Evolutionary conservation across 2,113 vertebrate genomes (phyloP), one percentile per base, ranked within the genome.

Genomic region (Ascaphus truei): DNA sequence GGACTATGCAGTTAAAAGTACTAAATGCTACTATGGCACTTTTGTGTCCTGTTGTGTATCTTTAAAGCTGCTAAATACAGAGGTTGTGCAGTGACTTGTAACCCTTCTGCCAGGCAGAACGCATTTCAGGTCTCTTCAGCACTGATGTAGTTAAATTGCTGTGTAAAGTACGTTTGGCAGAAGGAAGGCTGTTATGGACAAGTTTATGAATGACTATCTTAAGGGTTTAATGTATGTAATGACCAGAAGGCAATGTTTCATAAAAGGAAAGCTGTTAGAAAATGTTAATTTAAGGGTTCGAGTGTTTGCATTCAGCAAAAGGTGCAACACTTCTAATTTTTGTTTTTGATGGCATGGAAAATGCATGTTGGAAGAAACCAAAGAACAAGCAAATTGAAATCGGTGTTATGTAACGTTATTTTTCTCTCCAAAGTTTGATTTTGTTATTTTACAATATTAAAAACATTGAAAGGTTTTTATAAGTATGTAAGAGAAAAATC

Each of bases 21-120:
- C 30, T 51, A 34, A 48, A 23, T 58, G 13, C 23, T 52, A 29
- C 22, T 16, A 13, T 22, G 10, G 23, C 5, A 15, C 15, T 34
- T 2, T 7, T 41, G 22, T 23, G 57, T 75, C 73, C 30, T 76
- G 84, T 87, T 84, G 83, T 88, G 86, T 73, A 57, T 71, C 60
- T 77, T 15, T 18, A 15, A 47, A 48, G 56, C 56, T 60, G 56
- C 56, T 60, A 30, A 60, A 4, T 26, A 50, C n/a, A 34, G 16
- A 20, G 20, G 9, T 30, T 13, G 26, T 47, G n/a, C 48, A 7
- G 11, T 33, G 5, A 56, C 4, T 4, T 5, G 37, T 13, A 50
- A 12, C 12, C 12, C 16, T 36, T n/a, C n/a, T n/a, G n/a, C n/a
- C n/a, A n/a, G n/a, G n/a, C n/a, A n/a, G n/a, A n/a, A n/a, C n/a